These are phyloP conservation scores for Ophion slaviceki DNA, from an alignment of 2,888 invertebrate species.

Conservation along the genomic window DNA sequence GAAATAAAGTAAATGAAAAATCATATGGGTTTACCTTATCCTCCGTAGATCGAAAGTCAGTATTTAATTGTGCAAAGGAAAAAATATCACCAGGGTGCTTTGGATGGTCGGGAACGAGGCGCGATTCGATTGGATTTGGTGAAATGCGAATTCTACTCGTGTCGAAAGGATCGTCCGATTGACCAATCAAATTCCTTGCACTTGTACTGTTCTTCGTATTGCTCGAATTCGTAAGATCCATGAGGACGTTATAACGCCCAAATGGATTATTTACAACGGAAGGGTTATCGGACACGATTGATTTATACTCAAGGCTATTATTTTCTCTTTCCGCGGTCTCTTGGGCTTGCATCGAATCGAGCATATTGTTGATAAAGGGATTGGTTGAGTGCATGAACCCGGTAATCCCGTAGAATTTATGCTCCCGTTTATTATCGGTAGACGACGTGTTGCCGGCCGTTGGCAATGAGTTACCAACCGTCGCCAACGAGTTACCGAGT, in stretches of 20 bases:
- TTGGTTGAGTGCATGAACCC: conserved; percentile 70
- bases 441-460: not conserved
- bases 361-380: conserved; percentile 63
- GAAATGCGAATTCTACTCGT: conserved; percentile 77
- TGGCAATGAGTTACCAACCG: not conserved
- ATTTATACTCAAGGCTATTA: conserved; percentile 56
- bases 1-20: conserved; percentile 46
- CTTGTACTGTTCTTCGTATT: conserved; percentile 16
- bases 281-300: conserved; percentile 52
- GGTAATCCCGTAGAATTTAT: conserved; percentile 25
- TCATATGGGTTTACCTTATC: conserved; percentile 77
- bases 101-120: conserved; percentile 69
- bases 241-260: conserved; percentile 29
- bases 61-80: conserved; percentile 76
- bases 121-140: conserved; percentile 72
- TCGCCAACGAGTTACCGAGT: not conserved
- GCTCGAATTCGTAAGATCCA: not conserved
- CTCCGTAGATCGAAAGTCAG: conserved; percentile 77
- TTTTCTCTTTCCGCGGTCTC: conserved; percentile 51
- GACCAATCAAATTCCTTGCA: conserved; percentile 54
- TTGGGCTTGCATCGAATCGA: conserved; percentile 45
- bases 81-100: conserved; percentile 71
- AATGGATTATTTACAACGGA: conserved; percentile 52
- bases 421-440: not conserved
- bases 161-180: conserved; percentile 78